phyloP scores from a whole-genome alignment of 2,888 invertebrate species.

The Drosophila conformis region DNA sequence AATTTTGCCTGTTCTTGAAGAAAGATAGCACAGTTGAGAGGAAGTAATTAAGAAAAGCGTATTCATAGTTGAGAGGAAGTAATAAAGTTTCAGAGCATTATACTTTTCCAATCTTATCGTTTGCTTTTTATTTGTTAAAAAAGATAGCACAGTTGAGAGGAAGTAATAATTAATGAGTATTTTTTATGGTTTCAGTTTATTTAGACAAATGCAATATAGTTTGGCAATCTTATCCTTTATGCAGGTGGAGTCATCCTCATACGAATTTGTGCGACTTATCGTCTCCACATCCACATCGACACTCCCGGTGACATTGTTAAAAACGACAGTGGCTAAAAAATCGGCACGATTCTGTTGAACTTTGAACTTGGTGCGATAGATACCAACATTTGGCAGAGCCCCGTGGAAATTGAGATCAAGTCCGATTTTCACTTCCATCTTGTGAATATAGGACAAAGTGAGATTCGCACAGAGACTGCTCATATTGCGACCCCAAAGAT shows the following conservation, averaged over 20 bases:
- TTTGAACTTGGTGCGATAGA: conserved; percentile 86
- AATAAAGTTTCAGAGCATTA: too few relatives aligned
- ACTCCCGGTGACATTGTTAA: conserved; percentile 65
- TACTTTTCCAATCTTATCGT: too few relatives aligned
- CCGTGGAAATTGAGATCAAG: conserved; percentile 30
- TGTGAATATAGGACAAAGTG: conserved; percentile 50
- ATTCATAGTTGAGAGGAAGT: too few relatives aligned
- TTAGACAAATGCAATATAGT: neutral
- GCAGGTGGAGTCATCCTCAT: conserved; percentile 85
- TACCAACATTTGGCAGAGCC: conserved; percentile 8
- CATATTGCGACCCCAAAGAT: conserved; percentile 47
- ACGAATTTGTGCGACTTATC: conserved; percentile 87
- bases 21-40: neutral
- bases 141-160: neutral
- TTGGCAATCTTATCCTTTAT: conserved; percentile 70
- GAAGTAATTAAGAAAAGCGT: too few relatives aligned
- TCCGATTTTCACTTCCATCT: conserved; percentile 47
- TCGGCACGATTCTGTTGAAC: conserved; percentile 88
- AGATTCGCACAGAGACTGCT: conserved; percentile 51
- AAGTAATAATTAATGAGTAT: too few relatives aligned
- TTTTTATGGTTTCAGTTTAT: conserved; percentile 1
- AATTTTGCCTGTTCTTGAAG: neutral
- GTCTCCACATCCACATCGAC: conserved; percentile 86
- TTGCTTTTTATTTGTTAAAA: too few relatives aligned
- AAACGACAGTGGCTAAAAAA: conserved; percentile 89